phyloP scores from a whole-genome alignment of 2,888 invertebrate species.

The Drosophila anomelani region DNA sequence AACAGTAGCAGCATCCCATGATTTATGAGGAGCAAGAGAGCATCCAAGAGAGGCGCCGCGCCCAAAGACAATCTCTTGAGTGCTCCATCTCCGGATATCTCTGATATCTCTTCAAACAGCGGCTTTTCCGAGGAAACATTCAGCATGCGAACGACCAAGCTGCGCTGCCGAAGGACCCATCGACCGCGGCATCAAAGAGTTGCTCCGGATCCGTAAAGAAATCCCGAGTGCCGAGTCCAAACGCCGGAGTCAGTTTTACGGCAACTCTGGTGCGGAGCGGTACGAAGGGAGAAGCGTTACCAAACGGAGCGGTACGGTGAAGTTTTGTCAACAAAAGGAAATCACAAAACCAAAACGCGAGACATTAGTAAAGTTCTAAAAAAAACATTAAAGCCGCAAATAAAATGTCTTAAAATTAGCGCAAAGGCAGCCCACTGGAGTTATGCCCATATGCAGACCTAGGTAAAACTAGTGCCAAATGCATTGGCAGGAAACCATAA shows the following conservation, averaged over 20 bases:
- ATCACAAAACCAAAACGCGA: conserved; percentile 29
- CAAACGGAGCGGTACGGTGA: conserved; percentile 49
- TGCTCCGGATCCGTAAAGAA: conserved; percentile 23
- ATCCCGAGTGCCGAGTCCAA: conserved; percentile 18
- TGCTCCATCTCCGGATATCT: neutral
- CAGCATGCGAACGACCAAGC: conserved; percentile 21
- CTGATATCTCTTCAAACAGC: conserved; percentile 6
- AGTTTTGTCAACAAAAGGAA: conserved; percentile 16
- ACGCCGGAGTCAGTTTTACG: conserved; percentile 62
- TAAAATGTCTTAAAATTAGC: neutral
- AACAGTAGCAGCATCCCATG: conserved; percentile 15
- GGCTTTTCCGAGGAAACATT: neutral
- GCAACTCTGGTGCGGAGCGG: conserved; percentile 64
- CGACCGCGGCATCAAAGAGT: conserved; percentile 44
- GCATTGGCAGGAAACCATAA: conserved; percentile 50
- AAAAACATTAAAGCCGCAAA: neutral
- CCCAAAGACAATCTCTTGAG: conserved; percentile 7
- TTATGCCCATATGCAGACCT: conserved; percentile 66
- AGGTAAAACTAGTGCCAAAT: conserved; percentile 11
- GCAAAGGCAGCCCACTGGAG: conserved; percentile 19
- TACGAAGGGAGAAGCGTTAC: conserved; percentile 46
- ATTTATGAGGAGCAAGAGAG: neutral
- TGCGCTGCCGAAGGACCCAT: conserved; percentile 18
- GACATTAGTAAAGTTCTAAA: neutral
- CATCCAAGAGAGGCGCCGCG: conserved; percentile 27